phyloP scores from a whole-genome alignment of 2,797 vertebrate species.

The Saxicola maurus region DNA sequence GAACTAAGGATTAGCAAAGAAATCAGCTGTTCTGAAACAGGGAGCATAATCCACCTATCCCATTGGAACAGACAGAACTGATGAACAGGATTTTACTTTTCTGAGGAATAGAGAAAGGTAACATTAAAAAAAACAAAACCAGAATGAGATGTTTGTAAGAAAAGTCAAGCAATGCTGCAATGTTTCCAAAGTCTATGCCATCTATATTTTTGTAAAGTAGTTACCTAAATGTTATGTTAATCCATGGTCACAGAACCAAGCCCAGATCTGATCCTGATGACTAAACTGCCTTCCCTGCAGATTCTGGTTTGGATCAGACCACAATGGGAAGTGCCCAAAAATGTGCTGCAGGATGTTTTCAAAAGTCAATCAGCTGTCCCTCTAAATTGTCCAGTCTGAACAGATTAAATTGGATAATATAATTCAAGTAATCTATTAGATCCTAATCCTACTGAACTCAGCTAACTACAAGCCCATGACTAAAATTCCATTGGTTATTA shows the following conservation, averaged over 20 bases:
- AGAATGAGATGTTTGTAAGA: neutral
- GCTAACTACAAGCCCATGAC: neutral
- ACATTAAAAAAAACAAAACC: neutral
- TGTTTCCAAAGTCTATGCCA: neutral
- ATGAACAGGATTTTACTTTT: neutral
- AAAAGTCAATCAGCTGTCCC: neutral
- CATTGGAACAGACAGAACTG: neutral
- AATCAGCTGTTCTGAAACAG: neutral
- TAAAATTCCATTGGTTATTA: constrained; percentile 4
- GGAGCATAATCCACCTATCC: neutral
- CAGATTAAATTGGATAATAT: neutral
- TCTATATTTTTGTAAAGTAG: neutral
- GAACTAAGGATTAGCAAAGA: neutral
- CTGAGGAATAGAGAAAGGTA: neutral
- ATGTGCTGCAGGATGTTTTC: neutral
- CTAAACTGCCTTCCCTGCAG: neutral
- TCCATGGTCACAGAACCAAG: constrained; percentile 18
- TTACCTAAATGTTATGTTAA: constrained; percentile 2
- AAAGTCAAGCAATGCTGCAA: neutral
- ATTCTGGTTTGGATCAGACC: neutral
- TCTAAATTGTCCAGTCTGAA: neutral
- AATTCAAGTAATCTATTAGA: neutral
- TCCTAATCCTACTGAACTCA: neutral
- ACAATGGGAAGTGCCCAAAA: neutral
- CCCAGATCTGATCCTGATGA: neutral